These are phyloP conservation scores for Heliconius nattereri DNA, from an alignment of 1,140 invertebrate genomes.

Conservation along the genomic window DNA sequence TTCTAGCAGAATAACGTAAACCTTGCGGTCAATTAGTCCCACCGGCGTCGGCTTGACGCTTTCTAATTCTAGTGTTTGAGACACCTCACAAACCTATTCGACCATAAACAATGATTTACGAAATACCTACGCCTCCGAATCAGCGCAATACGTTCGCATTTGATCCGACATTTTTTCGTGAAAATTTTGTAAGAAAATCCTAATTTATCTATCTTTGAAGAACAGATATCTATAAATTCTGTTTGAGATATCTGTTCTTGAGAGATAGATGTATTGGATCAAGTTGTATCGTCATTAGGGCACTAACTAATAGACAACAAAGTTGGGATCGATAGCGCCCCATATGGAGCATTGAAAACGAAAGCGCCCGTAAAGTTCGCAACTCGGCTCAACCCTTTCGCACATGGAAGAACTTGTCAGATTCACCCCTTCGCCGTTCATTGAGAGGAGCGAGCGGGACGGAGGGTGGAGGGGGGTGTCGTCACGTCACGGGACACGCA, in stretches of 20 bases:
- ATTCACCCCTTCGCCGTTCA: constrained; percentile 68
- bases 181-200: constrained; percentile 25
- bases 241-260: background rate
- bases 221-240: no score
- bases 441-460: constrained; percentile 48
- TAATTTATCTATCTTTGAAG: background rate
- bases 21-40: constrained; percentile 77
- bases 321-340: constrained; percentile 64
- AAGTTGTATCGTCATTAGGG: constrained; percentile 41
- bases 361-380: constrained; percentile 67
- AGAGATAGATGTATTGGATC: background rate
- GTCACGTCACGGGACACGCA: constrained; percentile 49
- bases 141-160: constrained; percentile 58
- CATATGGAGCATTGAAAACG: constrained; percentile 74
- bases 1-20: constrained; percentile 71
- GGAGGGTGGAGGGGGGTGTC: no score
- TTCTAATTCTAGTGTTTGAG: constrained; percentile 74
- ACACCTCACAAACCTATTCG: constrained; percentile 70
- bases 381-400: constrained; percentile 71
- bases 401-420: constrained; percentile 63
- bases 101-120: constrained; percentile 79
- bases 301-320: constrained; percentile 52
- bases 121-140: constrained; percentile 58
- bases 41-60: constrained; percentile 68
- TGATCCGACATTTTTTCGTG: constrained; percentile 52